Evolutionary conservation across 2,888 invertebrate species (phyloP), one percentile per base, ranked within the genome.

Genomic region (Pelosia muscerda): DNA sequence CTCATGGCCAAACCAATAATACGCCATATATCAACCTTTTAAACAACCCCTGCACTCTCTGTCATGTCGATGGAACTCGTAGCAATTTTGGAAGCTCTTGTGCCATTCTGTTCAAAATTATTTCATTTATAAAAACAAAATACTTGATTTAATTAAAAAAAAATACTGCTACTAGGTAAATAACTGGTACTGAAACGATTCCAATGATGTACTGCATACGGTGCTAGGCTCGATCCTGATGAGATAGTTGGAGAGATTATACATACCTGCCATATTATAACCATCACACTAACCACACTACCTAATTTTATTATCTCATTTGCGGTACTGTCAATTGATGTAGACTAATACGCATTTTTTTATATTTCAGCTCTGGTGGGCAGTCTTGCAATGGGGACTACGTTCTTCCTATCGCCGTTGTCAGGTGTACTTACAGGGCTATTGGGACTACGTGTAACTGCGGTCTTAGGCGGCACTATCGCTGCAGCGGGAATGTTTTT

Each of bases 371-470:
- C 98, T 77, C 95, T 98, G 86, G 98, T 98, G 73, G 98, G 98
- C 10, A 97, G 98, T 1, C 92, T 98, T 78, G 96, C 98, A 26
- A 97, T 98, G 88, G 98, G 98, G 54, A 97, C 97, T 60, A 98
- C 98, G 65, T 99, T 99, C 92, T 96, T 98, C 75, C 92, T 98
- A 77, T 98, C 98, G 5, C 97, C 98, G 19, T 92, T 99, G 49
- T 97, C 98, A 28, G 98, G 98, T 59, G 96, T 98, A 62, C 93
- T 99, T 65, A 98, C 98, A 1, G 98, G 98, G 86, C 96, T 96
- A 78, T 96, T 98, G 78, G 99, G 99, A n/a, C 96, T 99, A 67
- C 96, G 98, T 49, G 88, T 95, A 75, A 98, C 98, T 1, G 98
- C 98, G 0, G 96, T 98, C 75, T 90, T 97, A 54, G 99, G 99